Evolutionary conservation across 2,797 vertebrate genomes (phyloP), one percentile per base, ranked within the genome.

Genomic region (Thunnus albacares): DNA sequence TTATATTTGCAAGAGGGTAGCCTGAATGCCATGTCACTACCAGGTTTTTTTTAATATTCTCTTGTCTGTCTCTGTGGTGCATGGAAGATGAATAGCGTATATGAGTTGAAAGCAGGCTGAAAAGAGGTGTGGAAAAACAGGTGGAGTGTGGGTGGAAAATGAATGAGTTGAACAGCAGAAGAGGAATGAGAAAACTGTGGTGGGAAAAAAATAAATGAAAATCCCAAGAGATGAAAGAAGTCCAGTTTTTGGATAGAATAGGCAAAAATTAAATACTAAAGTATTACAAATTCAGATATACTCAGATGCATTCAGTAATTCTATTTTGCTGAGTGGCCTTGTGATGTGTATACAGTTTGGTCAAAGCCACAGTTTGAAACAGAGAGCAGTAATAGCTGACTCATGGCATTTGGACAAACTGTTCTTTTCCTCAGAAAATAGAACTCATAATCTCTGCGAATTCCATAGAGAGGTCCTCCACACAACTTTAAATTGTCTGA

Each of bases 361-460:
- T 65, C 38, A 78, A 86, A 87, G 60, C 47, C 24, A 49, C 35
- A 38, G 20, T 61, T 49, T 62, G 14, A 75, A 53, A 58, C 58
- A n/a, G 28, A 70, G 57, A 71, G 17, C 22, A 63, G 33, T 55
- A 70, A 82, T 43, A 26, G 79, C 87, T 91, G 84, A 84, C 73
- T 91, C 62, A 58, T 72, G 62, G 35, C 75, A 77, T 89, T 84
- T 84, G 75, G 75, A 80, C 63, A 84, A 84, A 87, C 77, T 64
- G 49, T 86, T 90, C 12, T 88, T 89, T 91, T 91, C 83, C 81
- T 79, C 79, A 2, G 75, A 79, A 88, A 88, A 92, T 72, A 87
- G 56, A 87, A 76, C 77, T 84, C 77, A 75, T 86, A 90, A 91
- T 86, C 84, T 87, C 76, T 7, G 13, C 6, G 65, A 87, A 88